These are phyloP conservation scores for Petrocephalus zakoni DNA, from an alignment of 2,113 vertebrate genomes.

Conservation along the genomic window DNA sequence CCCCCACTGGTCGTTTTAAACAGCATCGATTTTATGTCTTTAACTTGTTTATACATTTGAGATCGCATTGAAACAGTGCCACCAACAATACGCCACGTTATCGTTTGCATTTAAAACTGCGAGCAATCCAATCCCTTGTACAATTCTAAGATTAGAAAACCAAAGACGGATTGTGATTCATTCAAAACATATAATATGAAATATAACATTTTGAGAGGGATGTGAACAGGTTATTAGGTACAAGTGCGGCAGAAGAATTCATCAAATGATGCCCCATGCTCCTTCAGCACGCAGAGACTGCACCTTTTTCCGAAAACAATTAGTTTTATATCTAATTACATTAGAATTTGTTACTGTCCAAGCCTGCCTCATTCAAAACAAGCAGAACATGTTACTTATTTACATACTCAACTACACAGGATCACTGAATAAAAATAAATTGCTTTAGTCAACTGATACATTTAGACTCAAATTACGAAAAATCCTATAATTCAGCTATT, in stretches of 20 bases:
- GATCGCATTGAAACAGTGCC: not conserved
- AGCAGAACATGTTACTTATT: not conserved
- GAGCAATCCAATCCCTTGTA: not conserved
- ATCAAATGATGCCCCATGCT: not conserved
- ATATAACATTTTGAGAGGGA: not conserved
- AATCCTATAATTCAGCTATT: not conserved
- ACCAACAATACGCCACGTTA: not conserved
- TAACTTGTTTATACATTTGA: not conserved
- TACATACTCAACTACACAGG: not conserved
- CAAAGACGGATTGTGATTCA: not conserved
- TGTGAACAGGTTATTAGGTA: not conserved
- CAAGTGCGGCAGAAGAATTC: not conserved
- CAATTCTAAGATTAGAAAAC: not conserved
- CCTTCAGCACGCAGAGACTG: not conserved
- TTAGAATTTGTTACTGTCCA: not conserved
- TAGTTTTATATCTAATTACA: not conserved
- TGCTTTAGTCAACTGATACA: not conserved
- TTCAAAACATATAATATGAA: not conserved
- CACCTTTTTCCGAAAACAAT: not conserved
- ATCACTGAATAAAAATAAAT: not conserved
- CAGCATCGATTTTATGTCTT: not conserved
- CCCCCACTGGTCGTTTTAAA: not conserved
- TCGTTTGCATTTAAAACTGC: not conserved
- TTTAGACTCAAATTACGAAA: not conserved
- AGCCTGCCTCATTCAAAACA: not conserved